Evolutionary conservation across 1,140 invertebrate species (phyloP).

Genomic region (Achroia grisella): DNA sequence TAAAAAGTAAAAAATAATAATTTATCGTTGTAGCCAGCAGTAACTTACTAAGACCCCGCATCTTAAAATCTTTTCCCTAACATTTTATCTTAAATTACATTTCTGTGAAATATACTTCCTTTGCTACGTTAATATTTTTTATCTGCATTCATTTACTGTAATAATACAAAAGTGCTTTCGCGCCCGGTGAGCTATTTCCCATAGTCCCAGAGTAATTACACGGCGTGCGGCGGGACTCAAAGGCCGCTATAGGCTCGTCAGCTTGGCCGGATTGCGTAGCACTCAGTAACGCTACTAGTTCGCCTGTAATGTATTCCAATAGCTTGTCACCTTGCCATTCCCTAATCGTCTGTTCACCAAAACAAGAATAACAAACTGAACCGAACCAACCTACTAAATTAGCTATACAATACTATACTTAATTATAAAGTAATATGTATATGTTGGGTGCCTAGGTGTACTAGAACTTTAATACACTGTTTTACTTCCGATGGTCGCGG

Average conservation of each 20-base stretch:
- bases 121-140: conserved; percentile 27
- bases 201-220: conserved; percentile 67
- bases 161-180: conserved; percentile 56
- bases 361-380: no score
- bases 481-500: no score
- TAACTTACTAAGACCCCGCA: conserved; percentile 8
- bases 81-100: background rate
- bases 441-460: no score
- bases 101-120: conserved; percentile 1
- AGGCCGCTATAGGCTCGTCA: conserved; percentile 25
- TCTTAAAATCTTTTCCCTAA: background rate
- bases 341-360: no score
- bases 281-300: background rate
- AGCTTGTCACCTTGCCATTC: no score
- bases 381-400: no score
- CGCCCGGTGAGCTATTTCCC: conserved; percentile 58
- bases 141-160: conserved; percentile 55
- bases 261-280: background rate
- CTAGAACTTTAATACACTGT: no score
- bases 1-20: background rate
- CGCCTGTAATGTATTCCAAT: conserved; percentile 6
- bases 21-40: conserved; percentile 12
- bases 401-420: no score
- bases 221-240: conserved; percentile 40
- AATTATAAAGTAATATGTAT: no score